Evolutionary conservation across 23 tunicate genomes (phyloP), one percentile per base, ranked within the genome.

Genomic region (Phallusia fumigata): DNA sequence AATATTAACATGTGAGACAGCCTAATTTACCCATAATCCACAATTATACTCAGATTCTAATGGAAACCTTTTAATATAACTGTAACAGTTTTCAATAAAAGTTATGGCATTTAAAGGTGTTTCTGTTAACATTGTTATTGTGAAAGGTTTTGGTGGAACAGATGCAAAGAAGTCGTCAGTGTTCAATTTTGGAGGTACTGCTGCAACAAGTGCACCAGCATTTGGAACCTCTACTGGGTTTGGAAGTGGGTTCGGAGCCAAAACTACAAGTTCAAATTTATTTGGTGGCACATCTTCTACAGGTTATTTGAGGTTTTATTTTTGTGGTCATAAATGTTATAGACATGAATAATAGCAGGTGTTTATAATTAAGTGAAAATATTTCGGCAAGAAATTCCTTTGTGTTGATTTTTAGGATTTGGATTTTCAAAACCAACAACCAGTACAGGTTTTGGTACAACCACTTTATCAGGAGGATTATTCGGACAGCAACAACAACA

Each of bases 341-440:
- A 10, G 47, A 3, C 47, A 40, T 3, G 47, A 40, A 40, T 10
- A 3, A 40, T 30, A 40, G n/a, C 65, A 79, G 26, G 13, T 28
- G 35, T 65, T 0, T 24, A 2, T 79, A 32, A 22, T 34, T 33
- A 30, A 33, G 2, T 13, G 30, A 45, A 32, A 64, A 2, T 32
- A 26, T 16, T 32, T 11, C 12, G 31, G 6, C 6, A 28, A 65
- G 3, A 28, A 30, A 30, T 3, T 65, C 58, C 58, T 30, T 28
- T 65, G 74, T 65, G 74, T 5, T 12, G 35, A 5, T 30, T 74
- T 74, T 35, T 33, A 53, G 81, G 84, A 65, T 80, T 80, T 52
- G 76, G 76, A 36, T 32, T 86, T 80, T 52, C 80, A 22, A 86
- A 73, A 47, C 75, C 83, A 64, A 73, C 88, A 52, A 65, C 83